Evolutionary conservation across 2,113 vertebrate genomes (phyloP).

Genomic region (Empidonax traillii): DNA sequence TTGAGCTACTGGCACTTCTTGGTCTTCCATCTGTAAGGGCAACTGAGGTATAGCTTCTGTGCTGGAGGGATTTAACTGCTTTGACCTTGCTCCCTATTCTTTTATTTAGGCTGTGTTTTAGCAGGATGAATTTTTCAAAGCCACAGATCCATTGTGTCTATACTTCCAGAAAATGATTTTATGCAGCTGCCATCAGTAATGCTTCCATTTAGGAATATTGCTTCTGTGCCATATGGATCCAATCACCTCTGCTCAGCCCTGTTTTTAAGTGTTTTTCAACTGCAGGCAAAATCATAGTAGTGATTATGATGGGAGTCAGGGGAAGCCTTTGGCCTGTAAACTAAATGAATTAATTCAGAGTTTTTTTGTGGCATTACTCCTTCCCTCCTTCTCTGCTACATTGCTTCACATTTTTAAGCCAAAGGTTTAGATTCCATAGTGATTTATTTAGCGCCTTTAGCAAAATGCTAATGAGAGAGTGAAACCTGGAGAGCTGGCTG

Average conservation of each 20-base stretch:
- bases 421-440: neutral
- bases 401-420: neutral
- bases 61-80: neutral
- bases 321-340: neutral
- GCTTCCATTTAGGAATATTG: neutral
- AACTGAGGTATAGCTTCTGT: neutral
- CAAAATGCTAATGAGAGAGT: neutral
- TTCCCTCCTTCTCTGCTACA: neutral
- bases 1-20: neutral
- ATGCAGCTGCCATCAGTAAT: neutral
- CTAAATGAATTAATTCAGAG: neutral
- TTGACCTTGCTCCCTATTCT: neutral
- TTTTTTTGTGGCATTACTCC: neutral
- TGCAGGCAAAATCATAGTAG: neutral
- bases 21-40: neutral
- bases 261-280: neutral
- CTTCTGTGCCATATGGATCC: neutral
- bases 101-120: neutral
- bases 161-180: neutral
- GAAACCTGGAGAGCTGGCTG: neutral
- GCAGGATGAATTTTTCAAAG: neutral
- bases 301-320: neutral
- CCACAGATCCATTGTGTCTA: neutral
- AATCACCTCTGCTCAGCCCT: neutral
- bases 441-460: conserved; percentile 33